Conservation (phyloP, 2,113 vertebrate species). For the Panthera uncia region DNA sequence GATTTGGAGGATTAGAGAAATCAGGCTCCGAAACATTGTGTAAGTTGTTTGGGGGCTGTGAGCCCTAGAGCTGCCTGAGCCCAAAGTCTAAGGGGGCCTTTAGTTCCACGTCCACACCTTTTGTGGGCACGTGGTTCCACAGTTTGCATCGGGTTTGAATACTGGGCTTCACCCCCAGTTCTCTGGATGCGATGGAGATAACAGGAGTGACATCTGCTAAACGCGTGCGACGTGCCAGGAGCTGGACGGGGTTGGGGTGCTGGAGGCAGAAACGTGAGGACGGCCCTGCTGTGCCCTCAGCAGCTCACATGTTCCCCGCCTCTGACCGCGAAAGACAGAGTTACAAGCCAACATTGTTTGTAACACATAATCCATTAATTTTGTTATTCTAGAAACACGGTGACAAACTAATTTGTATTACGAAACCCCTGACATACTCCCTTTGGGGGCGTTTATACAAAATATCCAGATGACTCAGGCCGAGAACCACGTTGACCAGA, state of each 20-base stretch:
- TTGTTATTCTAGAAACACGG: not conserved
- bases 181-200: not conserved
- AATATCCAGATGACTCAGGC: not conserved
- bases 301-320: rapidly evolving
- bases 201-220: not conserved
- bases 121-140: not conserved
- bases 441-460: not conserved
- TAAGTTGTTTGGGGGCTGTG: not conserved
- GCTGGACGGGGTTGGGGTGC: too few species aligned
- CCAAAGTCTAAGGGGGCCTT: not conserved
- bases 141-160: not conserved
- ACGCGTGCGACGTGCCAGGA: too few species aligned
- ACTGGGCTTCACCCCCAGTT: not conserved
- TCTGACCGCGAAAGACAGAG: not conserved
- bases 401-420: not conserved
- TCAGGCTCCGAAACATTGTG: not conserved
- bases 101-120: rapidly evolving
- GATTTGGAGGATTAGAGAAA: not conserved
- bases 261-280: rapidly evolving
- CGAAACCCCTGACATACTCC: too few species aligned
- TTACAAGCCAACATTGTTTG: not conserved
- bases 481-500: not conserved
- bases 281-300: not conserved
- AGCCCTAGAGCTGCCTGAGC: not conserved
- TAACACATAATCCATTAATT: not conserved